Evolutionary conservation across 2,113 vertebrate species (phyloP).

Genomic region (Sylvilagus bachmani): DNA sequence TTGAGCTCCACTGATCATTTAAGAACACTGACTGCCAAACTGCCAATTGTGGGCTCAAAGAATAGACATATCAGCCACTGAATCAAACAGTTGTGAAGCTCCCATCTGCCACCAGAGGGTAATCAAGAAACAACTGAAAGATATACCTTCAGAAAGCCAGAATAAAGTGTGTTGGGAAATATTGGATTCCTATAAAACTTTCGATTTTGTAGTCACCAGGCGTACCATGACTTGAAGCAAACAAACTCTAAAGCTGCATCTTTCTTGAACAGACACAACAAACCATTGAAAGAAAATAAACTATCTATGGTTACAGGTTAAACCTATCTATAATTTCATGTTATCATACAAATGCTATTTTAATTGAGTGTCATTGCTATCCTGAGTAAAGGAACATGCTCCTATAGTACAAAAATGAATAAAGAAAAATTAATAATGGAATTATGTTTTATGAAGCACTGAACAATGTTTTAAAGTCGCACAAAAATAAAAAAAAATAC

Average conservation of each 20-base stretch:
- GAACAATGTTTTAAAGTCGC: neutral
- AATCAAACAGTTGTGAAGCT: slow-evolving; percentile 67
- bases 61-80: slow-evolving; percentile 1
- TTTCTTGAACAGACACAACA: slow-evolving; percentile 19
- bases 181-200: neutral
- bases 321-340: neutral
- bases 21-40: slow-evolving; percentile 63
- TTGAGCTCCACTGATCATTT: slow-evolving; percentile 66
- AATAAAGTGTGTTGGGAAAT: neutral
- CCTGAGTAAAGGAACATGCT: neutral
- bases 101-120: neutral
- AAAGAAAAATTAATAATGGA: neutral
- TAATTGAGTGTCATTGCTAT: neutral
- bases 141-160: slow-evolving; percentile 48
- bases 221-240: slow-evolving; percentile 23
- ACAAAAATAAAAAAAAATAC: neutral
- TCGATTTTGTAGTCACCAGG: neutral
- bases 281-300: neutral
- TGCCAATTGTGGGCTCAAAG: slow-evolving; percentile 58
- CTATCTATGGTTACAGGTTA: slow-evolving; percentile 6
- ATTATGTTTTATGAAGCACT: neutral
- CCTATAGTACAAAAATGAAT: neutral
- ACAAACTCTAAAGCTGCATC: slow-evolving; percentile 50
- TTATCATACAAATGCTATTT: neutral
- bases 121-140: slow-evolving; percentile 80